Evolutionary conservation across 2,113 vertebrate genomes (phyloP), one percentile per base, ranked within the genome.

Genomic region (Sialia sialis): DNA sequence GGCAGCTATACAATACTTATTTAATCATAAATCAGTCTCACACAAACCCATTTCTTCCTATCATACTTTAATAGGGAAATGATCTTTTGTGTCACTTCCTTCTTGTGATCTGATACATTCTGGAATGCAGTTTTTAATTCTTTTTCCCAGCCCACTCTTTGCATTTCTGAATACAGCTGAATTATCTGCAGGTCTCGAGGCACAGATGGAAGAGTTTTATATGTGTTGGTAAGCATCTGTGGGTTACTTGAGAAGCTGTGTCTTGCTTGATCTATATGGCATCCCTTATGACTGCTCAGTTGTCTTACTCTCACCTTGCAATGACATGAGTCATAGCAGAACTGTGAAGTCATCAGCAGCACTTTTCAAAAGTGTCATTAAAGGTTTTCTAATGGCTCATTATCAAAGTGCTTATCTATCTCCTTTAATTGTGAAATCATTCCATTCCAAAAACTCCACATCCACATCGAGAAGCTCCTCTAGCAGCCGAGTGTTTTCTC

Each of bases 401-500:
- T 90, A 63, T 91, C 46, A 32, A 38, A 70, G 26, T 84, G 29
- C 43, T 94, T 82, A 84, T 52, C 52, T 0, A 0, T 43, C 59
- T 72, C 12, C 11, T 93, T 87, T 89, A 94, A 87, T 48, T 93
- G 56, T 72, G 23, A 27, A 91, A 91, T 67, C 9, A 4, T 48
- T 74, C 21, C 17, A 13, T 82, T 84, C 34, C 10, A 74, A 89
- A 92, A 86, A 85, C 36, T 25, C 19, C 52, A 39, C 77, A 41
- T 25, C 19, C 52, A 39, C 77, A 92, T 44, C 25, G 63, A 84
- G 56, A 91, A 43, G n/a, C 87, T 82, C 9, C 39, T 93, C n/a
- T 55, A 75, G 64, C 21, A n/a, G 51, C 39, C 68, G 59, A 92
- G n/a, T 89, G 80, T 95, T 94, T 94, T 89, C 87, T 81, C 72